Conservation (phyloP, 2,888 invertebrate genomes). For the Parnassius apollo region DNA sequence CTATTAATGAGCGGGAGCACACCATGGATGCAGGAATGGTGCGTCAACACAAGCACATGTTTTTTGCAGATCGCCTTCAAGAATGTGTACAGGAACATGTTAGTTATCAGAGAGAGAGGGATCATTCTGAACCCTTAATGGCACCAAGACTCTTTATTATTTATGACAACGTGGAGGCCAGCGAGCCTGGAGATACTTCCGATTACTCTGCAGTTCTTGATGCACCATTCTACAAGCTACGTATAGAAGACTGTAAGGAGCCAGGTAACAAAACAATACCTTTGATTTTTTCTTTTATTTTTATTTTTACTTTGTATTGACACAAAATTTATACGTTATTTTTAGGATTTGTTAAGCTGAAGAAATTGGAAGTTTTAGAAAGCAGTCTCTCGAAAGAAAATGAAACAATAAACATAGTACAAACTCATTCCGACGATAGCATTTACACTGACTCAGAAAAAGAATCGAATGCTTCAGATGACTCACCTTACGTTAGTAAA, state of each 20-base stretch:
- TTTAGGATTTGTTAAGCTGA: conserved; percentile 82
- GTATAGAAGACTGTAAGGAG: conserved; percentile 78
- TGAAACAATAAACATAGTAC: conserved; percentile 37
- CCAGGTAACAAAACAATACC: conserved; percentile 48
- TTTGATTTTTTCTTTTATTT: neutral
- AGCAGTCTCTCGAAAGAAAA: conserved; percentile 60
- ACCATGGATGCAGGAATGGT: conserved; percentile 76
- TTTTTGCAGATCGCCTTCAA: conserved; percentile 86
- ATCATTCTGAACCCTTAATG: conserved; percentile 78
- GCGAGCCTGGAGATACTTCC: conserved; percentile 82
- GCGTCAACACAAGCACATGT: conserved; percentile 82
- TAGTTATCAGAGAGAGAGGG: conserved; percentile 64
- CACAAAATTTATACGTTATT: conserved; percentile 27
- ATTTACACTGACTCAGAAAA: conserved; percentile 71
- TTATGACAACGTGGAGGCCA: conserved; percentile 87
- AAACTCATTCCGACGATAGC: conserved; percentile 58
- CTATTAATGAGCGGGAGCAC: conserved; percentile 71
- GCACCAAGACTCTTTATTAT: conserved; percentile 85
- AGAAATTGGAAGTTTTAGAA: conserved; percentile 75
- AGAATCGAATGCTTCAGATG: conserved; percentile 67
- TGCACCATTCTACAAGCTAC: conserved; percentile 83
- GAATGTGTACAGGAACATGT: conserved; percentile 84
- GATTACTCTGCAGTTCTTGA: conserved; percentile 82
- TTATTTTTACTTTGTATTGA: neutral
- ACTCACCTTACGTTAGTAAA: conserved; percentile 47